Evolutionary conservation across 2,797 vertebrate species (phyloP).

Genomic region (Podarcis siculus): DNA sequence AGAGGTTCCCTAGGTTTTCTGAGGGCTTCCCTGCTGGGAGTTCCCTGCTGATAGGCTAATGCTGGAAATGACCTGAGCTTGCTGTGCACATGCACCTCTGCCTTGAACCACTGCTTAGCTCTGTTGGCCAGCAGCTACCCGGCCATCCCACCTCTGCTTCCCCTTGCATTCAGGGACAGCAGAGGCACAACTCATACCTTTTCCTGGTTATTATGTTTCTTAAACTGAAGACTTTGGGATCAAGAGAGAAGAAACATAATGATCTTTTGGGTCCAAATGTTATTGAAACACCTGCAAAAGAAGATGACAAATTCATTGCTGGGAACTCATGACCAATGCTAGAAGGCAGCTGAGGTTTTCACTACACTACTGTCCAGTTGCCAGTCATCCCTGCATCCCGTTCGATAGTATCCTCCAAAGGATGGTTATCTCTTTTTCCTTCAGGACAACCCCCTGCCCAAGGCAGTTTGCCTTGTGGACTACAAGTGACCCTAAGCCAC

Average conservation of each 20-base stretch:
- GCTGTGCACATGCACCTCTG: background rate
- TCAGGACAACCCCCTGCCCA: background rate
- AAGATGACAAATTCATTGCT: slow-evolving; percentile 1
- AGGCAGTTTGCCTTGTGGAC: background rate
- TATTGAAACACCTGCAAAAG: slow-evolving; percentile 37
- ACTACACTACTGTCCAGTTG: background rate
- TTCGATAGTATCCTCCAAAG: background rate
- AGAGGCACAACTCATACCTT: slow-evolving; percentile 1
- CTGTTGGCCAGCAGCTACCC: background rate
- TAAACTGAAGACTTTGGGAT: slow-evolving; percentile 39
- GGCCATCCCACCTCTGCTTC: background rate
- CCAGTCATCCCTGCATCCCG: background rate
- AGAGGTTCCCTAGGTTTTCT: background rate
- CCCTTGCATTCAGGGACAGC: background rate
- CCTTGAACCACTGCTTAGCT: background rate
- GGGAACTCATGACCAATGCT: background rate
- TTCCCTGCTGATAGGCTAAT: background rate
- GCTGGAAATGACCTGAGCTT: background rate
- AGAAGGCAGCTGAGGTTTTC: background rate
- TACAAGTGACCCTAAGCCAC: background rate
- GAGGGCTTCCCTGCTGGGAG: background rate
- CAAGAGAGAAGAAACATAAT: slow-evolving; percentile 35
- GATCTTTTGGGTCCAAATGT: slow-evolving; percentile 43
- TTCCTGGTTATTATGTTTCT: slow-evolving; percentile 31
- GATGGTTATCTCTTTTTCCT: background rate